Base-by-base conservation (phyloP, 2,797 vertebrate genomes). In the Smutsia gigantea region DNA sequence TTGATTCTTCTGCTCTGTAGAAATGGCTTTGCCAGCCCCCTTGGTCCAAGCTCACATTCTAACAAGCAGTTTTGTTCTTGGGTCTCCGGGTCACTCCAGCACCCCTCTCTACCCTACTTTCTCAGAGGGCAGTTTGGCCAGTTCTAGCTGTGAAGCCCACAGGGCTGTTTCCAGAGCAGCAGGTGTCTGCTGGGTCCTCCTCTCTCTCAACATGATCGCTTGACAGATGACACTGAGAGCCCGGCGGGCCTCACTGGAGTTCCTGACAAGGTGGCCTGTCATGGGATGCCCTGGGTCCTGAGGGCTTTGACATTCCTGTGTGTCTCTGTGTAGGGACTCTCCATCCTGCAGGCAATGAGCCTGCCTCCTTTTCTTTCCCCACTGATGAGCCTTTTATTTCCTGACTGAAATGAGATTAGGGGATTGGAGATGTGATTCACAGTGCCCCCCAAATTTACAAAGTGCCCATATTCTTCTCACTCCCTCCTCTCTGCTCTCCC, bases 281-380 rank as follows among this genome's bases (percentile, higher is more conserved):
- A 1, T 7, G 19, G 34, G 78, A 25, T 5, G 42, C 7, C 51
- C 15, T 5, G 8, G 0, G n/a, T 4, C 25, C 53, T 0, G 0
- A 18, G 7, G 27, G 7, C 82, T 82, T 59, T 18, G 13, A 6
- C 15, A 0, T 1, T n/a, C 42, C n/a, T 21, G 0, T 21, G 37
- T 37, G 27, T 34, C 13, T 34, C 81, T 25, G 27, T 19, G 64
- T 37, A n/a, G 53, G 77, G 19, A n/a, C 3, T 17, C 10, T 3
- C 12, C 4, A 1, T 5, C 0, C 59, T 46, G 29, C 37, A 84
- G 12, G 78, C 72, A 1, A 0, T 3, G 31, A 46, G 9, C 15
- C 27, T 42, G 31, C 7, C 1, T 57, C 51, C 55, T 53, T 18
- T 55, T n/a, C 88, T 78, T 15, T 42, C 68, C 57, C 63, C 51